Evolutionary conservation across 2,888 invertebrate species (phyloP).

Genomic region (Choreutis nemorana): DNA sequence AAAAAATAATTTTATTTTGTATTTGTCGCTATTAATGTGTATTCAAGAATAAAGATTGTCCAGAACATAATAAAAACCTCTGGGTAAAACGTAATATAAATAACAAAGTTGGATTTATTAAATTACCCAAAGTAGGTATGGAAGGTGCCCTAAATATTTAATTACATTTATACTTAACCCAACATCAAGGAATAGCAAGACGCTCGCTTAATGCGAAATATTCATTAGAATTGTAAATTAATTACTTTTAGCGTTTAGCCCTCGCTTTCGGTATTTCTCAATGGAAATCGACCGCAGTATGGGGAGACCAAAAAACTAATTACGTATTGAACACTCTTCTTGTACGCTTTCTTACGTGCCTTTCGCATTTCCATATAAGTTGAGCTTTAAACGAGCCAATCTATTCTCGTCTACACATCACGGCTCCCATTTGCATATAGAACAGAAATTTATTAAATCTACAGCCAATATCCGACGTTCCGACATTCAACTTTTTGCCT

Average conservation of each 20-base stretch:
- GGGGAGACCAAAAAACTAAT: conserved; percentile 58
- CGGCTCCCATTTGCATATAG: conserved; percentile 66
- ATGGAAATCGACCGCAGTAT: conserved; percentile 47
- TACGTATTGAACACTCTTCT: conserved; percentile 62
- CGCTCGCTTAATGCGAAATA: conserved; percentile 25
- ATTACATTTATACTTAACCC: too few species aligned
- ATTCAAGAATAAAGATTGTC: too few species aligned
- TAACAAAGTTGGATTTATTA: too few species aligned
- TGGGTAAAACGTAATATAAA: too few species aligned
- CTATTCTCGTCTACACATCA: conserved; percentile 68
- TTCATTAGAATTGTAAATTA: conserved; percentile 46
- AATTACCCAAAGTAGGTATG: too few species aligned
- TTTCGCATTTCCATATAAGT: conserved; percentile 66
- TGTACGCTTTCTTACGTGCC: conserved; percentile 64
- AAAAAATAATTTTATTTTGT: too few species aligned
- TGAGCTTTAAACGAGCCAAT: conserved; percentile 67
- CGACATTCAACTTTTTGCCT: conserved; percentile 58
- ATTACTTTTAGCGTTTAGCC: conserved; percentile 32
- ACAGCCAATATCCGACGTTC: conserved; percentile 63
- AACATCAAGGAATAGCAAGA: too few species aligned
- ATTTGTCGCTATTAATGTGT: too few species aligned
- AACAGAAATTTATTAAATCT: conserved; percentile 68
- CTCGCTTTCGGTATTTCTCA: conserved; percentile 34
- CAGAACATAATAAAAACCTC: too few species aligned
- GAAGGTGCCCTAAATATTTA: too few species aligned